Evolutionary conservation across 2,888 invertebrate species (phyloP), one percentile per base, ranked within the genome.

Genomic region (Tridacna crocea): DNA sequence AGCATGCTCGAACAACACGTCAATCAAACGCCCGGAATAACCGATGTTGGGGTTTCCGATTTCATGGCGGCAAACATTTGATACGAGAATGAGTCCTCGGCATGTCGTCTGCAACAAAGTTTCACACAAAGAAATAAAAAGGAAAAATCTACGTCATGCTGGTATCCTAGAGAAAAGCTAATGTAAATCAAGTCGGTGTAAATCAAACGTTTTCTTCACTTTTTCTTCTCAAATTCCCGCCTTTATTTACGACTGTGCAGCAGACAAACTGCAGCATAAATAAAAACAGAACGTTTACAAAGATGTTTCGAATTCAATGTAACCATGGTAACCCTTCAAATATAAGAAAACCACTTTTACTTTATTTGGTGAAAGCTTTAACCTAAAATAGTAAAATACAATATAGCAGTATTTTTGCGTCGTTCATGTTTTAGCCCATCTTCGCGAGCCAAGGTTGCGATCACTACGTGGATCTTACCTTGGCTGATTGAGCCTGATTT

Each of bases 21-120:
- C 85, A 82, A 82, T 85, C 85, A 85, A 74, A 68, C 63, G 82
- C 51, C 85, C 66, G 48, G 75, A 66, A 61, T 75, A 75, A 80
- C 82, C 77, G 78, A 80, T 80, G 82, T 85, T 70, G 47, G 17
- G 36, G 80, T 36, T 48, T 85, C 80, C 17, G 55, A 82, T 85
- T 82, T 82, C 85, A 80, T 85, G 82, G 82, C 82, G 85, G 80
- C 75, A 82, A 82, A 80, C 72, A 85, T 80, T 85, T 78, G 85
- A 85, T 68, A 79, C 80, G 66, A 75, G 61, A 77, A 68, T 66
- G 80, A 82, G 80, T 68, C 66, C 72, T 63, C 72, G 66, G 47
- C 47, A 46, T 78, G 77, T 80, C 80, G 85, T 82, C 82, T 85
- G 85, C 80, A 61, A 58, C 61, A 61, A 75, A 72, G 24, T 66